Evolutionary conservation across 2,797 vertebrate genomes (phyloP).

Genomic region (Glossophaga mutica): DNA sequence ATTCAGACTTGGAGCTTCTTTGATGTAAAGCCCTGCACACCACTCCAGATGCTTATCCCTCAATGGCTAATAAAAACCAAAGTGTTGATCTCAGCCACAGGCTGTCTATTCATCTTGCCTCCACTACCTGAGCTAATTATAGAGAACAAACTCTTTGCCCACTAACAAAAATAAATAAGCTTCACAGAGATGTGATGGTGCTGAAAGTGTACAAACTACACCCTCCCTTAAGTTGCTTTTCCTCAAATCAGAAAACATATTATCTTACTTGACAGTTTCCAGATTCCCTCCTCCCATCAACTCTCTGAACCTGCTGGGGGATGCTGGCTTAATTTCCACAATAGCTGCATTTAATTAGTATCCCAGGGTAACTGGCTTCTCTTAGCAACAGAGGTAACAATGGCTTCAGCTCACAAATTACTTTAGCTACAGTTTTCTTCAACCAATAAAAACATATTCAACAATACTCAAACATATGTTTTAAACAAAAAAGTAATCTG

Average conservation of each 20-base stretch:
- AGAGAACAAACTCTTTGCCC: constrained; percentile 49
- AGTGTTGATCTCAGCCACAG: constrained; percentile 47
- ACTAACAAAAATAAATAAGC: constrained; percentile 52
- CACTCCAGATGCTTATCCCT: constrained; percentile 26
- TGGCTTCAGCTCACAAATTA: constrained; percentile 67
- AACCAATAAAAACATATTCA: constrained; percentile 62
- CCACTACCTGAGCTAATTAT: constrained; percentile 58
- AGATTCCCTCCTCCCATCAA: constrained; percentile 48
- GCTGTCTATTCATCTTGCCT: constrained; percentile 39
- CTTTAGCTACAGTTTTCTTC: constrained; percentile 65
- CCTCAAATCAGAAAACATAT: constrained; percentile 57
- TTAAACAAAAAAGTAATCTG: constrained; percentile 50
- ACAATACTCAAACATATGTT: constrained; percentile 37
- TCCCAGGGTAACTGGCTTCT: constrained; percentile 74
- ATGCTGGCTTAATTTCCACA: constrained; percentile 73
- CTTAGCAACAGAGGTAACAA: constrained; percentile 74
- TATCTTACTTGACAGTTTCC: constrained; percentile 54
- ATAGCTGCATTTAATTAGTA: constrained; percentile 73
- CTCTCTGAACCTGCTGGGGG: constrained; percentile 55
- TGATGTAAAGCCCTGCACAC: not conserved
- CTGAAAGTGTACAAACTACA: constrained; percentile 38
- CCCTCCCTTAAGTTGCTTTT: constrained; percentile 13
- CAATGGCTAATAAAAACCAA: constrained; percentile 16
- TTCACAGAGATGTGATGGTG: constrained; percentile 41
- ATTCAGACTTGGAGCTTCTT: constrained; percentile 27